Evolutionary conservation across 2,797 vertebrate species (phyloP).

Genomic region (Microctenopoma stevenorrisi): DNA sequence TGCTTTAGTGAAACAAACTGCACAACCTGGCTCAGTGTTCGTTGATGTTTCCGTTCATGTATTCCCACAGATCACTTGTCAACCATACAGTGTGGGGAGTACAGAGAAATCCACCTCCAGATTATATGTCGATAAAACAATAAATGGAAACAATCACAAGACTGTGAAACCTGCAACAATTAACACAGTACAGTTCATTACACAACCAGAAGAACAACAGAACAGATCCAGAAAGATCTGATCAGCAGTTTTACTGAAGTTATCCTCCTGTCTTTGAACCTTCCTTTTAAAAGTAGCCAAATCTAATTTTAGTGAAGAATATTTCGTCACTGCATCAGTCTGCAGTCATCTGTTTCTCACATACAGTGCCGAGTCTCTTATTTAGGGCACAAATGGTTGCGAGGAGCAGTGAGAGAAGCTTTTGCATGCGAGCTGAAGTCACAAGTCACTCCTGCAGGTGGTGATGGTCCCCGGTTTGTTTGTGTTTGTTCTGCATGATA

Average conservation of each 20-base stretch:
- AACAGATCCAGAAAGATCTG: neutral
- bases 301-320: neutral
- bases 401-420: conserved; percentile 5
- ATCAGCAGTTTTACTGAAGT: no score
- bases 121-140: neutral
- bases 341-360: neutral
- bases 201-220: neutral
- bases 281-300: neutral
- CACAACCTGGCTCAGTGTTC: neutral
- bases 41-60: neutral
- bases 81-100: neutral
- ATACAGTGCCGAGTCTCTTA: conserved; percentile 3
- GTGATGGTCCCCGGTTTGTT: conserved; percentile 29
- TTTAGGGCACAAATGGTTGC: conserved; percentile 1
- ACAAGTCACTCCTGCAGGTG: conserved; percentile 69
- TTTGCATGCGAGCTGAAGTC: conserved; percentile 57
- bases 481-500: conserved; percentile 14
- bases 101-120: neutral
- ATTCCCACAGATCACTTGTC: neutral
- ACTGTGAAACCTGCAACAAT: accelerated
- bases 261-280: no score
- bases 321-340: neutral
- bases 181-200: neutral
- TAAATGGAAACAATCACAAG: neutral
- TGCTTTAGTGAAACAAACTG: neutral